A percentile compares a stretch with the other conserved stretches of the same genome.
phyloP scores from a whole-genome alignment of 1,140 invertebrate genomes.

The Drosophila pseudoananassae region DNA sequence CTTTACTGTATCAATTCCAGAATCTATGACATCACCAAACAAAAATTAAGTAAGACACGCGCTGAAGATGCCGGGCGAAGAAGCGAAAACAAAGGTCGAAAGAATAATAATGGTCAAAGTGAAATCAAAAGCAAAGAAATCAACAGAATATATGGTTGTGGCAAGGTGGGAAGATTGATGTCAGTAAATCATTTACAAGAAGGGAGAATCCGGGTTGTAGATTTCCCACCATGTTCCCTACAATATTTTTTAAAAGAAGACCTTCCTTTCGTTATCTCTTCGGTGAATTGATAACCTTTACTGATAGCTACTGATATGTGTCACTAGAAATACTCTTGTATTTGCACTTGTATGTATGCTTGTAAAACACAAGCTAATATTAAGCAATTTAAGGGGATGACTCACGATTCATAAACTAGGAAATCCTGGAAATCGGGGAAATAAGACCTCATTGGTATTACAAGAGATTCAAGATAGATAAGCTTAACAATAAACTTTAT shows the following conservation, averaged over 20 bases:
- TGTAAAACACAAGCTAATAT: constrained; percentile 6
- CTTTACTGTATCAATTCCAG: constrained; percentile 45
- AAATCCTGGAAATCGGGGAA: constrained; percentile 16
- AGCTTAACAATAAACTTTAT: no score
- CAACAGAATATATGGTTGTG: constrained; percentile 4
- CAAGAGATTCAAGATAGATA: no score
- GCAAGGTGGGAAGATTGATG: constrained; percentile 25
- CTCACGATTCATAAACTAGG: constrained; percentile 6
- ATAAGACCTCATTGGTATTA: background rate
- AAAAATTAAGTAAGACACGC: constrained; percentile 56
- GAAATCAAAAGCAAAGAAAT: constrained; percentile 12
- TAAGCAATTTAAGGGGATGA: constrained; percentile 6
- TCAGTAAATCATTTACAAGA: constrained; percentile 60
- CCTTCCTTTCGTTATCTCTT: constrained; percentile 28
- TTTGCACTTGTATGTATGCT: background rate
- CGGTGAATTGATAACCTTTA: constrained; percentile 18
- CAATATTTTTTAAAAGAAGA: background rate
- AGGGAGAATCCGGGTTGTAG: constrained; percentile 23
- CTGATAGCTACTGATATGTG: constrained; percentile 14
- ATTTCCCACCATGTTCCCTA: background rate
- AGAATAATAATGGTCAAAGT: constrained; percentile 41
- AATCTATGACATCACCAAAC: constrained; percentile 66
- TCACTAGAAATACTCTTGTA: background rate
- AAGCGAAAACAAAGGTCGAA: constrained; percentile 37
- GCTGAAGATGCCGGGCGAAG: constrained; percentile 52